Evolutionary conservation across 2,113 vertebrate genomes (phyloP).

Genomic region (Bothrops jararaca): DNA sequence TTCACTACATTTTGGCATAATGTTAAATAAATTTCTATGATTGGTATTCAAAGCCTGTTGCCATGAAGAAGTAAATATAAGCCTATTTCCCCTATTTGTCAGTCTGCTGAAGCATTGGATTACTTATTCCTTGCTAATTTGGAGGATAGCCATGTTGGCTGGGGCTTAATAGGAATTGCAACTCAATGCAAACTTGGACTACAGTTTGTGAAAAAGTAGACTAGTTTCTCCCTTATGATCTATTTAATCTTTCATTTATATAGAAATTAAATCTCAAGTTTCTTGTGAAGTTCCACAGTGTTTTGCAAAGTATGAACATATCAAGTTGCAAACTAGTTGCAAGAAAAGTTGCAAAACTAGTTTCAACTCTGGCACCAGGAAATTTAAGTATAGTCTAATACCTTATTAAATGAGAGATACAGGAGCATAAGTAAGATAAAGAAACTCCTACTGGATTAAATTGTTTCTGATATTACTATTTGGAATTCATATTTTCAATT

Average conservation of each 20-base stretch:
- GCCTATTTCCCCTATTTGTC: too few species aligned
- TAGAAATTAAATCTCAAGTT: not conserved
- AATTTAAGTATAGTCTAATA: too few species aligned
- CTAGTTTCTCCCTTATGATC: not conserved
- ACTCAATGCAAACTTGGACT: too few species aligned
- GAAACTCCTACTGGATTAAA: not conserved
- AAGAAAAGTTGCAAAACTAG: slow-evolving; percentile 15
- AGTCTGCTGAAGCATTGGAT: too few species aligned
- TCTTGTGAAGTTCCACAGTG: not conserved
- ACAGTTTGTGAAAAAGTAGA: too few species aligned
- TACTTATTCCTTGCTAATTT: too few species aligned
- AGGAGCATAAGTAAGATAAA: not conserved
- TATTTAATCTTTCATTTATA: not conserved
- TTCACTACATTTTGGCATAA: not conserved
- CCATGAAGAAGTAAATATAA: not conserved
- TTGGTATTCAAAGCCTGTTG: not conserved
- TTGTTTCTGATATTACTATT: not conserved
- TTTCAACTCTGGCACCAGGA: slow-evolving; percentile 12
- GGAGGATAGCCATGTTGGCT: too few species aligned
- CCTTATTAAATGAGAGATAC: too few species aligned
- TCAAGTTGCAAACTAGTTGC: not conserved
- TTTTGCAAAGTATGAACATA: slow-evolving; percentile 18
- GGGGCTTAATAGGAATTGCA: too few species aligned
- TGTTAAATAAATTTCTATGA: not conserved
- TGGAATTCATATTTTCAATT: not conserved